Evolutionary conservation across 2,888 invertebrate genomes (phyloP), one percentile per base, ranked within the genome.

Genomic region (Hypomecis punctinalis): DNA sequence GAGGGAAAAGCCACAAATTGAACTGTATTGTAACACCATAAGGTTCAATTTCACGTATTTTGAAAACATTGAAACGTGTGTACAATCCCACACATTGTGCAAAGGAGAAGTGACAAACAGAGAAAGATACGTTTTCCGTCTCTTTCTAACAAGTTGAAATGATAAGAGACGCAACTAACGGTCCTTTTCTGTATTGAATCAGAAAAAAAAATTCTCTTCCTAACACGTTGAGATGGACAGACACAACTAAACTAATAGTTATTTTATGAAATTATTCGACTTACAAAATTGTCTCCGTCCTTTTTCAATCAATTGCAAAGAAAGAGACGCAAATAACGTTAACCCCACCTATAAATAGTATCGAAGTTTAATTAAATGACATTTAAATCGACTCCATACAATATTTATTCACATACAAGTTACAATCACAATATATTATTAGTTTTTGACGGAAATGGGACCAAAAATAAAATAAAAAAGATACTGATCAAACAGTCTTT

Each of bases 401-500:
- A 10, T 42, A 42, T 42, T 42, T 42, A 48, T 36, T 36, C 48
- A 36, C 11, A 11, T 6, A 23, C 3, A 23, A 47, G n/a, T 49
- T 37, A 49, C 13, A 36, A 49, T 37, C 49, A 39, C 49, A 51
- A 51, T 51, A 51, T 9, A 36, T 36, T 49, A 2, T 36, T 49
- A 2, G 49, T 11, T 37, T 11, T n/a, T 37, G 49, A 37, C 9
- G 49, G 33, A 51, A 51, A 51, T 9, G 37, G 49, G 49, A 51
- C 37, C 9, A 13, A 10, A 9, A n/a, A n/a, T 48, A 11, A 36
- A 4, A 7, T 9, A n/a, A 36, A 49, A 35, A 46, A 23, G 39
- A 8, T 39, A 23, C 23, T 23, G 23, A 3, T 23, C 23, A 23
- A 23, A 23, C 23, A 23, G 23, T 23, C 23, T 23, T 23, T 23